A percentile compares a stretch with the other conserved stretches of the same genome.
phyloP scores from a whole-genome alignment of 1,140 invertebrate genomes.

The Temnothorax curvispinosus region DNA sequence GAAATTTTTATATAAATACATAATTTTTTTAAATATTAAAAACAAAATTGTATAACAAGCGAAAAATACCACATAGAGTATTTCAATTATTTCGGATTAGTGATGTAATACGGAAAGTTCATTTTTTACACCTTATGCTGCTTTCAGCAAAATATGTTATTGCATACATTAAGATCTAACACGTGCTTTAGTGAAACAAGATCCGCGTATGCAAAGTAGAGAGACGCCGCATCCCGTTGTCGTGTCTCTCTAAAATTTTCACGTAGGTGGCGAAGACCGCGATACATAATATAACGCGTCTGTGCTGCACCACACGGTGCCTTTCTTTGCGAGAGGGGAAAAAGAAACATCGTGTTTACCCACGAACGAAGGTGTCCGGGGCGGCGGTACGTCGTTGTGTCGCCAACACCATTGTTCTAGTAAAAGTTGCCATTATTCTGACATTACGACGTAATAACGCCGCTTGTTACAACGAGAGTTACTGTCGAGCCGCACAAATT shows the following conservation, averaged over 20 bases:
- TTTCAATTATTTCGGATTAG: not conserved
- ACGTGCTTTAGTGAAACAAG: conserved; percentile 15
- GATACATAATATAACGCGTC: conserved; percentile 67
- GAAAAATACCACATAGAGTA: not conserved
- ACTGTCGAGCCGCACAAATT: conserved; percentile 59
- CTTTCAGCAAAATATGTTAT: conserved; percentile 13
- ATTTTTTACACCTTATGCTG: not conserved
- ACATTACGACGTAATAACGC: conserved; percentile 73
- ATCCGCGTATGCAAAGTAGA: conserved; percentile 41
- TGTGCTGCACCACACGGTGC: conserved; percentile 51
- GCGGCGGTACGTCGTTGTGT: conserved; percentile 50
- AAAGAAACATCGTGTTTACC: conserved; percentile 69
- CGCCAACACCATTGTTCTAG: conserved; percentile 73
- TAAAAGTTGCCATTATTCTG: conserved; percentile 71
- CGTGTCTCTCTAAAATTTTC: conserved; percentile 48
- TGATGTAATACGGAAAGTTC: not conserved
- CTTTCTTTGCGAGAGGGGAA: conserved; percentile 40
- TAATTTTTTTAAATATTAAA: not conserved
- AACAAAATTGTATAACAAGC: not conserved
- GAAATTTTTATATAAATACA: not conserved
- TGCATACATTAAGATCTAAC: not conserved
- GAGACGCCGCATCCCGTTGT: conserved; percentile 12
- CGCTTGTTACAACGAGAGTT: conserved; percentile 77
- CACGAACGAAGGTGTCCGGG: conserved; percentile 63
- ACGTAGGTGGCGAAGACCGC: conserved; percentile 67